Evolutionary conservation across 2,888 invertebrate species (phyloP), one percentile per base, ranked within the genome.

Genomic region (Globia sparganii): DNA sequence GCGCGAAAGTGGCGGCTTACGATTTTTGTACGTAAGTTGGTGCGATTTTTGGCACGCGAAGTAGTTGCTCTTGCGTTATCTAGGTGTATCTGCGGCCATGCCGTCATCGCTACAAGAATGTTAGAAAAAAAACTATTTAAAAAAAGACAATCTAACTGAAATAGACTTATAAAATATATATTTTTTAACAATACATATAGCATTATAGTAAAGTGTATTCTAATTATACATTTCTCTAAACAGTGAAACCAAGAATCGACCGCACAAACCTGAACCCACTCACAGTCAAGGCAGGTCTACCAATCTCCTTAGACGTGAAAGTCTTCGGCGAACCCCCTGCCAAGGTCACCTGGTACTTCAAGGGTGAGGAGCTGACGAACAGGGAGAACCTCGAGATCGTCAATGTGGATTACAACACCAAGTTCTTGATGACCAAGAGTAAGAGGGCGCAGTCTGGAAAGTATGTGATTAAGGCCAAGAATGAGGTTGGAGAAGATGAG

Each of bases 271-370:
- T 99, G 71, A 98, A 98, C 90, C 97, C 98, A n/a, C 94, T 99
- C 4, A 97, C 97, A 3, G 98, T 99, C 62, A 99, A 99, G 94
- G 98, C 98, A 81, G 99, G 99, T 59, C 97, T 99, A 64, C 98
- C 98, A 0, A 97, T 99, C 66, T 98, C 97, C 40, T 96, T 99
- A 80, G 99, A 99, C 93, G 97, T 99, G 46, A 98, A 99, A 90
- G 98, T 99, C 68, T 98, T 98, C 91, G 99, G 99, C 81, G 99
- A 99, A 95, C 99, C 99, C 13, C 98, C 99, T 73, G 99, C 99
- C 87, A 98, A 97, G 9, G 98, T 99, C 59, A 98, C 98, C 25
- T 99, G 99, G 99, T 97, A 97, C 88, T 98, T 98, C 94, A 98
- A 98, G 91, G 98, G 97, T 69, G 92, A 94, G 86, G 97, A 98